phyloP scores from a whole-genome alignment of 2,113 vertebrate genomes.

The Synchiropus splendidus region DNA sequence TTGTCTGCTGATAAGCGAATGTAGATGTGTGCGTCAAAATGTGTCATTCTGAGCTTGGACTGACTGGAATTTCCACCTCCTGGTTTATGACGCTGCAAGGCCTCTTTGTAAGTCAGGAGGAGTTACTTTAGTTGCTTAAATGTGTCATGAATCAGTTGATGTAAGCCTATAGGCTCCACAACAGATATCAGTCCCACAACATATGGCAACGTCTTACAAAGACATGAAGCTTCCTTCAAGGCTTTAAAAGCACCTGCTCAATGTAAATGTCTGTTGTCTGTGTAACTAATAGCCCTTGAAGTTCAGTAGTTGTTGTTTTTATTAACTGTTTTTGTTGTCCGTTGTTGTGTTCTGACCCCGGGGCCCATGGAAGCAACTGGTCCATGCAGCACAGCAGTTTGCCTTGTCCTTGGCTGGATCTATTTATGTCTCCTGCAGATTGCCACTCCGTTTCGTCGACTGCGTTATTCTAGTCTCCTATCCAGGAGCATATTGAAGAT shows the following conservation, averaged over 20 bases:
- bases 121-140: too few species aligned
- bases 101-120: too few species aligned
- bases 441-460: conserved; percentile 16
- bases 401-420: conserved; percentile 36
- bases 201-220: conserved; percentile 35
- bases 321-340: conserved; percentile 22
- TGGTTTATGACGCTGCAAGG: too few species aligned
- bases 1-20: too few species aligned
- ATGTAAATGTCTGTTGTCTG: conserved; percentile 1
- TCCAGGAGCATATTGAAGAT: conserved; percentile 25
- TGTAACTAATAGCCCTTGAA: conserved; percentile 30
- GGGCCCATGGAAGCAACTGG: conserved; percentile 17
- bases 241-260: conserved; percentile 35
- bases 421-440: conserved; percentile 34
- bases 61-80: too few species aligned
- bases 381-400: conserved; percentile 13
- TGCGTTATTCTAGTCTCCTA: conserved; percentile 26
- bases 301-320: conserved; percentile 33
- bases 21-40: too few species aligned
- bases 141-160: conserved; percentile 18
- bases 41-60: too few species aligned
- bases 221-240: conserved; percentile 35
- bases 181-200: conserved; percentile 11
- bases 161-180: conserved; percentile 11
- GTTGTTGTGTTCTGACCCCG: conserved; percentile 8